Base-by-base conservation (phyloP, 2,888 invertebrate species). In the Embidobia sp. region DNA sequence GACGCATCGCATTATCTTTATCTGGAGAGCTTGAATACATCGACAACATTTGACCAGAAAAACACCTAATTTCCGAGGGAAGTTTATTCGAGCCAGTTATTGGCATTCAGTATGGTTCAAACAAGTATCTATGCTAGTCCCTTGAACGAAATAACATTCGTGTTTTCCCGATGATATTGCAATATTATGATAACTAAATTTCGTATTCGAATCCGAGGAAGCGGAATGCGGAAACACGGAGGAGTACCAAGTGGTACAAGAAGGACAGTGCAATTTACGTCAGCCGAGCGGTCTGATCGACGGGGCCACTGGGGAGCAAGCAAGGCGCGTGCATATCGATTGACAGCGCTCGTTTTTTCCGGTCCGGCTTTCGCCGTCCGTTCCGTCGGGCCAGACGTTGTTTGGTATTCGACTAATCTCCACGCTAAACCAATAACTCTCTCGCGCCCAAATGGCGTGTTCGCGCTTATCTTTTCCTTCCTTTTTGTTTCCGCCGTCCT, bases 211-310 rank as follows among this genome's bases (percentile, higher is more conserved):
- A 15, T 69, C n/a, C 18, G 22, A 79, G 77, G 75, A 70, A 79
- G 75, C 64, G 73, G 76, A 77, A 73, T 63, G 49, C 64, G 26
- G 26, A 26, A 48, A 19, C 27, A 42, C 48, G 53, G 53, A 49
- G 26, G 75, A 26, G 48, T 33, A 31, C 53, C 70, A 53, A 61
- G 57, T 48, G 49, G 49, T 49, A 59, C 44, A 51, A 59, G 55
- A 35, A 44, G 35, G 53, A 53, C 63, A 37, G 44, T 18, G 44
- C 72, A 48, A 79, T 82, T 81, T 80, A 81, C 80, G 80, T 79
- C 80, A 81, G 79, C 77, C 77, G 79, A 63, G 42, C 31, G 70
- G 57, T 73, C 73, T 79, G 82, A 81, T 78, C 70, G 82, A 78
- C 77, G 73, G 37, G 48, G 48, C 19, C 59, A 44, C 15, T 33